phyloP scores from a whole-genome alignment of 2,888 invertebrate genomes.

The Aethes cnicana region DNA sequence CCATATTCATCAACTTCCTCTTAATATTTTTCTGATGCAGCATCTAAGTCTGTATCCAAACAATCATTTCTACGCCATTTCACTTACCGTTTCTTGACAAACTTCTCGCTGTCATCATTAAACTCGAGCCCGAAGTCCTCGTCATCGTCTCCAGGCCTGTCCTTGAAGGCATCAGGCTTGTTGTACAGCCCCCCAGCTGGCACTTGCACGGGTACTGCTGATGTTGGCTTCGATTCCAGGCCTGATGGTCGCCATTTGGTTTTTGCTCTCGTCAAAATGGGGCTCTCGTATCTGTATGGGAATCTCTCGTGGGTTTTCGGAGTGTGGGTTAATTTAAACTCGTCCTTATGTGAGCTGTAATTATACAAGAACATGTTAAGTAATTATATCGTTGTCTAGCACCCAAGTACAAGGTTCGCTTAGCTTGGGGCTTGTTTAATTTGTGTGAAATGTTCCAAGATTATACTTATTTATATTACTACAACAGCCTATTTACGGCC shows the following conservation, averaged over 20 bases:
- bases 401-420: too few relatives aligned
- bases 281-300: slow-evolving; percentile 60
- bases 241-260: slow-evolving; percentile 44
- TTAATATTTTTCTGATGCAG: too few relatives aligned
- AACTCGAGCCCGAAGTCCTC: slow-evolving; percentile 52
- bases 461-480: slow-evolving; percentile 12
- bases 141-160: slow-evolving; percentile 47
- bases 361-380: slow-evolving; percentile 13
- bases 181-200: slow-evolving; percentile 69
- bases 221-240: slow-evolving; percentile 58
- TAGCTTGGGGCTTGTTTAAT: too few relatives aligned
- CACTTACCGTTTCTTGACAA: slow-evolving; percentile 46
- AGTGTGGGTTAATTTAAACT: slow-evolving; percentile 41
- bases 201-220: slow-evolving; percentile 51
- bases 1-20: too few relatives aligned
- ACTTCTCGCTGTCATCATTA: slow-evolving; percentile 46
- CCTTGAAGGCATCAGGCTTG: slow-evolving; percentile 56
- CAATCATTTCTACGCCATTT: neutral
- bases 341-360: slow-evolving; percentile 50
- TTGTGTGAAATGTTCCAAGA: too few relatives aligned
- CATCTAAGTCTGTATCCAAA: too few relatives aligned
- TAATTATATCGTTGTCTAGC: too few relatives aligned
- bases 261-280: slow-evolving; percentile 45
- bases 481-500: too few relatives aligned
- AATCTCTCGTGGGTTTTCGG: slow-evolving; percentile 49